Conservation (phyloP, 1,140 invertebrate species). For the honey bee (Apis mellifera) region DNA sequence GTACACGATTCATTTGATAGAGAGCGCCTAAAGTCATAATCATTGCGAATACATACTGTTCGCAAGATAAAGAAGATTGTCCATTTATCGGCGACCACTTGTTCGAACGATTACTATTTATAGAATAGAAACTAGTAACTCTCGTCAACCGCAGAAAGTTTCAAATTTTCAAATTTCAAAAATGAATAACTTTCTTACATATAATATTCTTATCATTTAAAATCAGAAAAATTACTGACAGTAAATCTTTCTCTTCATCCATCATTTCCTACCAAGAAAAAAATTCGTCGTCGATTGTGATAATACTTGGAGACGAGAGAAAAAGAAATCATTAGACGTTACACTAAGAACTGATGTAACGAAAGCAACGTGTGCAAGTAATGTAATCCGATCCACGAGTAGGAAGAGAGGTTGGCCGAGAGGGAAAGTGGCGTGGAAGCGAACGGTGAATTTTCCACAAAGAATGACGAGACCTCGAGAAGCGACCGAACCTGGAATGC, state of each 20-base stretch:
- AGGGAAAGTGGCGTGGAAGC: slow-evolving; percentile 34
- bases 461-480: neutral
- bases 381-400: neutral
- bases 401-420: neutral
- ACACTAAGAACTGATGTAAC: neutral
- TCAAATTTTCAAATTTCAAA: neutral
- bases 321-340: neutral
- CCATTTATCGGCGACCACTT: slow-evolving; percentile 49
- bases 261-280: too few relatives aligned
- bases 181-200: neutral
- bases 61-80: slow-evolving; percentile 42
- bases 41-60: neutral
- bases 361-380: neutral
- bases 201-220: neutral
- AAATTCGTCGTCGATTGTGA: neutral
- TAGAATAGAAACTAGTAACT: neutral
- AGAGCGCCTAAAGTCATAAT: slow-evolving; percentile 36
- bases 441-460: slow-evolving; percentile 25
- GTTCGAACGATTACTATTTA: neutral
- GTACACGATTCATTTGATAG: neutral
- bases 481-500: slow-evolving; percentile 36
- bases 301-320: neutral
- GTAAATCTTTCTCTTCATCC: too few relatives aligned
- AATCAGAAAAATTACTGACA: too few relatives aligned
- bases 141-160: too few relatives aligned